phyloP scores from a whole-genome alignment of 1,140 invertebrate species.

The Drosophila miranda region DNA sequence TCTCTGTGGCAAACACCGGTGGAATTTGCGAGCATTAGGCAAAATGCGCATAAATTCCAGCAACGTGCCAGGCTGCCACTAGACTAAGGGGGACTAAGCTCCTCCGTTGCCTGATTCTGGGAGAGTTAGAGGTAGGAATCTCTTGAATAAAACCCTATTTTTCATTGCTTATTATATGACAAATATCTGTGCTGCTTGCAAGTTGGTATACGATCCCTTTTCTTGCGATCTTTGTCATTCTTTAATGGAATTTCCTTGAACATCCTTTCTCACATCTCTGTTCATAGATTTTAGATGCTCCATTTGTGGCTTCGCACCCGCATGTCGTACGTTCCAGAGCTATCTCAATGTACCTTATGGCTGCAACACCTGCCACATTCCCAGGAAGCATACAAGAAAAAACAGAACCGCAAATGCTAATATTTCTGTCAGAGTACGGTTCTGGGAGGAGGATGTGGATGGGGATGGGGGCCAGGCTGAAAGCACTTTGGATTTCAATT shows the following conservation, averaged over 20 bases:
- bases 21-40: slow-evolving; percentile 30
- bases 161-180: background rate
- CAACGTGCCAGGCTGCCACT: slow-evolving; percentile 23
- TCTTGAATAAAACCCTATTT: too few species aligned
- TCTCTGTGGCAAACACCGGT: slow-evolving; percentile 11
- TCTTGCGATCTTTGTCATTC: too few species aligned
- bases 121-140: background rate
- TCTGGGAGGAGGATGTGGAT: background rate
- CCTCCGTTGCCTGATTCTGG: too few species aligned
- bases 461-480: slow-evolving; percentile 38
- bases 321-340: slow-evolving; percentile 18
- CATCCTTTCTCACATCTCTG: too few species aligned
- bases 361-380: slow-evolving; percentile 64
- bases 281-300: slow-evolving; percentile 9
- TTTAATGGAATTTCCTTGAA: too few species aligned
- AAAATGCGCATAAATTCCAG: slow-evolving; percentile 48
- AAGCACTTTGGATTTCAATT: slow-evolving; percentile 81
- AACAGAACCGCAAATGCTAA: slow-evolving; percentile 69
- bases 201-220: background rate
- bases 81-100: background rate
- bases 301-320: slow-evolving; percentile 2
- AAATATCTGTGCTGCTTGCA: background rate
- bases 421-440: slow-evolving; percentile 72
- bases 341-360: slow-evolving; percentile 11
- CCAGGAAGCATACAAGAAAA: slow-evolving; percentile 29